A percentile compares a stretch with the other conserved stretches of the same genome.
These are phyloP conservation scores for Microtus montanus DNA, from an alignment of 2,113 vertebrate species.

Conservation along the genomic window DNA sequence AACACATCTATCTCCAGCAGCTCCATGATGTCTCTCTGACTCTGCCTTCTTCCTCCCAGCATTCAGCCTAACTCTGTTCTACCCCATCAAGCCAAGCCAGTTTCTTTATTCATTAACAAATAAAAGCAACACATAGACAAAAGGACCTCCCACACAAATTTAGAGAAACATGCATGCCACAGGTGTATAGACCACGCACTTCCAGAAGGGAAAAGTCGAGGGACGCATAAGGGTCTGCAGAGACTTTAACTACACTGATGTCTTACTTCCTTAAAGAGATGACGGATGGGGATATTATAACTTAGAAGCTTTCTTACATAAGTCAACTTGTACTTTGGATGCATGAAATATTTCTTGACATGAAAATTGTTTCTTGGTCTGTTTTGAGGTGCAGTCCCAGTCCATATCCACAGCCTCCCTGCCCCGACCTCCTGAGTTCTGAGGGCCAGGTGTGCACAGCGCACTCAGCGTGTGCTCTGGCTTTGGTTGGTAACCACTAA, in stretches of 20 bases:
- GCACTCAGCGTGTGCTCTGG: no score
- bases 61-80: no score
- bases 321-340: not conserved
- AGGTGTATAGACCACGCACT: not conserved
- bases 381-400: not conserved
- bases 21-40: no score
- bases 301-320: not conserved
- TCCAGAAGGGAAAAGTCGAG: not conserved
- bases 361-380: not conserved
- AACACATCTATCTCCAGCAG: no score
- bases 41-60: no score
- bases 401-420: not conserved
- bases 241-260: not conserved
- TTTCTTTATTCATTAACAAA: no score
- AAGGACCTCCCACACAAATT: no score
- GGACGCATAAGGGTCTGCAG: not conserved
- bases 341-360: not conserved
- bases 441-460: not conserved
- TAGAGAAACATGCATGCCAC: not conserved
- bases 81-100: no score
- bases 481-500: not conserved
- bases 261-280: not conserved
- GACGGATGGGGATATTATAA: not conserved
- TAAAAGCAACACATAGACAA: no score
- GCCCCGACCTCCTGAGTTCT: not conserved